phyloP scores from a whole-genome alignment of 2,888 invertebrate species.

The Caenorhabditis sulstoni region DNA sequence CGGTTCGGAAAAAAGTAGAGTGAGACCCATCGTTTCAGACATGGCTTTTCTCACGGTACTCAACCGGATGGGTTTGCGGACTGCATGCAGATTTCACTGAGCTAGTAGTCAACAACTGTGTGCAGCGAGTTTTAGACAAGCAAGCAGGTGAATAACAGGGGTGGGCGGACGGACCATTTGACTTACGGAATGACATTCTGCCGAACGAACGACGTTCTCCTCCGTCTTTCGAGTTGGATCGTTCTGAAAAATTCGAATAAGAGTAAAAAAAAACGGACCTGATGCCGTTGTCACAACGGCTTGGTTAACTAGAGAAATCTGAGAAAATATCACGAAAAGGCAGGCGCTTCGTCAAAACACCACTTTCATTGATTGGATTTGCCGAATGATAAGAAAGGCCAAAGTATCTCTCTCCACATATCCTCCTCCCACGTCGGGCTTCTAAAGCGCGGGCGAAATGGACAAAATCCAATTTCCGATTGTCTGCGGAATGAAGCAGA shows the following conservation, averaged over 20 bases:
- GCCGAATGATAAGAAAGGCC: conserved; percentile 18
- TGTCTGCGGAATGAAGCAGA: conserved; percentile 44
- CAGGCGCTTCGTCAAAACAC: conserved; percentile 17
- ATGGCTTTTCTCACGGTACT: conserved; percentile 97
- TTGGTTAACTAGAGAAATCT: conserved; percentile 5
- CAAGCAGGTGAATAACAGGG: conserved; percentile 84
- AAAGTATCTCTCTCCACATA: conserved; percentile 24
- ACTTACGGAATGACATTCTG: neutral
- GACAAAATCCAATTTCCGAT: conserved; percentile 38
- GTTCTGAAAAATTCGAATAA: conserved; percentile 1
- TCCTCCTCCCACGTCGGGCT: conserved; percentile 5
- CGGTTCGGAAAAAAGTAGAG: neutral
- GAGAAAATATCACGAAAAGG: conserved; percentile 11
- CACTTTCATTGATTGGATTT: conserved; percentile 43
- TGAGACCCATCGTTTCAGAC: conserved; percentile 82
- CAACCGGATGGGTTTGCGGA: conserved; percentile 97
- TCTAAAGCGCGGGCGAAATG: neutral
- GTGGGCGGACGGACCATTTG: neutral
- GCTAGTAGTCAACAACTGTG: conserved; percentile 88
- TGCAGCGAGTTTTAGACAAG: conserved; percentile 92
- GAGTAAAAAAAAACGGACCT: neutral
- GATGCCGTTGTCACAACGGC: neutral
- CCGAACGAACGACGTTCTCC: neutral
- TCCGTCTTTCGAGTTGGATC: neutral
- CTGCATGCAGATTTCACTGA: conserved; percentile 94